A percentile compares a stretch with the other conserved stretches of the same genome.
phyloP scores from a whole-genome alignment of 1,140 invertebrate genomes.

The Temnothorax curvispinosus region DNA sequence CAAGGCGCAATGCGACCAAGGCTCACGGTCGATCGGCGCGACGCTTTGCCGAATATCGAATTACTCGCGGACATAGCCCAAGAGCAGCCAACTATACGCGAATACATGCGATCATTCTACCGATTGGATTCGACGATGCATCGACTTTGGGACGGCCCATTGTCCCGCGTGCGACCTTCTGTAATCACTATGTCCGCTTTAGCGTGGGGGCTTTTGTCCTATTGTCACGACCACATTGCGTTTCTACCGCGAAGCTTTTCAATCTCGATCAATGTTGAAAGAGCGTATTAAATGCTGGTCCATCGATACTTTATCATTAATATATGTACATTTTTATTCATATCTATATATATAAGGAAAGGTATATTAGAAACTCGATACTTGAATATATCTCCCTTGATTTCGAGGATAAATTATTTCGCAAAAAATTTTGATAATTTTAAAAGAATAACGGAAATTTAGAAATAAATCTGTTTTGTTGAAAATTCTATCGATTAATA shows the following conservation, averaged over 20 bases:
- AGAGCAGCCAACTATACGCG: conserved; percentile 32
- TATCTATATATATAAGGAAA: not conserved
- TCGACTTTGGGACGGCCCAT: conserved; percentile 33
- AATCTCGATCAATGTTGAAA: conserved; percentile 8
- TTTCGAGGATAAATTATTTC: not conserved
- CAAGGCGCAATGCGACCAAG: conserved; percentile 3
- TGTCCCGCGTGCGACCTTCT: conserved; percentile 48
- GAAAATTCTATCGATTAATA: not conserved
- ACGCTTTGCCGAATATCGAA: conserved; percentile 59
- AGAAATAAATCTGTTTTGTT: not conserved
- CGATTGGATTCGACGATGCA: not conserved
- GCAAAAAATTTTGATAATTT: not conserved
- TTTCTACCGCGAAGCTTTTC: not conserved
- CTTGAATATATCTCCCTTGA: not conserved
- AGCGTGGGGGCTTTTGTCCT: conserved; percentile 26
- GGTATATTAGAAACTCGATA: not conserved
- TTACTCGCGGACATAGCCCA: conserved; percentile 24
- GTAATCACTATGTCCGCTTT: conserved; percentile 38
- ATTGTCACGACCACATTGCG: not conserved
- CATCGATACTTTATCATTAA: not conserved
- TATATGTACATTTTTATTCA: not conserved
- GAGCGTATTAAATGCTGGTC: not conserved
- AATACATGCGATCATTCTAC: conserved; percentile 32
- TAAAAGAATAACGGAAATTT: not conserved
- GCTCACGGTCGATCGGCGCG: conserved; percentile 50